Evolutionary conservation across 2,888 invertebrate genomes (phyloP).

Genomic region (Siphlonurus alternatus): DNA sequence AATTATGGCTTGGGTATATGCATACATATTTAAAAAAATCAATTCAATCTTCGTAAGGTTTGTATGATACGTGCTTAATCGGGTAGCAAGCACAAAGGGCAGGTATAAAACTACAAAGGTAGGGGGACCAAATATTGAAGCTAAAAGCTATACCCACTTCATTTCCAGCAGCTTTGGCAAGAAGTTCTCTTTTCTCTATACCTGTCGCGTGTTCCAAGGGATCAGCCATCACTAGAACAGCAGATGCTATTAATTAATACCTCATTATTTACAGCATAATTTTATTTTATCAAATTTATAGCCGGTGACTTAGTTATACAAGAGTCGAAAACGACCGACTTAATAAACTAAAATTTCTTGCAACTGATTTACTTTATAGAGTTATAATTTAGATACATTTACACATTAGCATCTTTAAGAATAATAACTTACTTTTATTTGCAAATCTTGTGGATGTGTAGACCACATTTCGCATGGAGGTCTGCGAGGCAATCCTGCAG

Average conservation of each 20-base stretch:
- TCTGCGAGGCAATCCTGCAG: constrained; percentile 48
- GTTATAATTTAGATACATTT: too few relatives aligned
- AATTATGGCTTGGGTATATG: too few relatives aligned
- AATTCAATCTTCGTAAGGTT: too few relatives aligned
- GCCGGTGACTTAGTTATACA: too few relatives aligned
- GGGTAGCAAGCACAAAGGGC: too few relatives aligned
- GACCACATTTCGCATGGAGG: constrained; percentile 44
- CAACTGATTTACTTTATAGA: neutral
- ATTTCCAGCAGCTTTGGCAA: constrained; percentile 73
- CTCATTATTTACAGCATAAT: constrained; percentile 13
- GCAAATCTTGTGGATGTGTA: constrained; percentile 41
- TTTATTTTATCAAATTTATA: too few relatives aligned
- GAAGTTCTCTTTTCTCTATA: constrained; percentile 73
- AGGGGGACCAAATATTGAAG: too few relatives aligned
- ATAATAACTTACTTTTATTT: constrained; percentile 42
- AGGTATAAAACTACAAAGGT: too few relatives aligned
- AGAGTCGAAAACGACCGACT: neutral
- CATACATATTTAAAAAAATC: too few relatives aligned
- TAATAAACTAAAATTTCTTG: neutral
- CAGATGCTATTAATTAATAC: too few relatives aligned
- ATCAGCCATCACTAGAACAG: constrained; percentile 56
- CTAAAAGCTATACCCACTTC: constrained; percentile 41
- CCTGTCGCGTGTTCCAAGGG: constrained; percentile 89
- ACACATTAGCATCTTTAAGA: neutral
- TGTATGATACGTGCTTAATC: too few relatives aligned